These are phyloP conservation scores for Echiichthys vipera DNA, from an alignment of 2,797 vertebrate genomes.

Conservation along the genomic window DNA sequence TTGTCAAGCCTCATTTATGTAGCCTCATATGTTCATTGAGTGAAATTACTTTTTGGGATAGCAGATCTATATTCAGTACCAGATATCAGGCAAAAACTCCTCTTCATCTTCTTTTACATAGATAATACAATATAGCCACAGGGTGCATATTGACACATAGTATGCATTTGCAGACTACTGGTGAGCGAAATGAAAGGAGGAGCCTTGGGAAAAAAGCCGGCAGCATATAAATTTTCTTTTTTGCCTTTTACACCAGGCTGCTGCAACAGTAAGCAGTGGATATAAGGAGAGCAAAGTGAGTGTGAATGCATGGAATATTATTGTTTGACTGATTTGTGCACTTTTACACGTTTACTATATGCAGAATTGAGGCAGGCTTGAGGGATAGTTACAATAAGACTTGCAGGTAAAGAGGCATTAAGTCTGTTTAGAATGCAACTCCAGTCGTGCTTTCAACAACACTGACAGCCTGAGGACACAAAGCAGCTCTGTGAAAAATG, in stretches of 20 bases:
- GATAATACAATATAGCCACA: neutral
- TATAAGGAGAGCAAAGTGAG: neutral
- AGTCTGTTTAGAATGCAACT: constrained; percentile 72
- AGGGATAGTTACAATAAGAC: constrained; percentile 19
- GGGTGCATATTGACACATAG: constrained; percentile 2
- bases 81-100: neutral
- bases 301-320: neutral
- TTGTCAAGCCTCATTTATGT: neutral
- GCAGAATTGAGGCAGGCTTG: neutral
- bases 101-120: neutral
- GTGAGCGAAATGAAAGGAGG: constrained; percentile 1
- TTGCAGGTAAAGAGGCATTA: constrained; percentile 60
- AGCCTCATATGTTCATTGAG: neutral
- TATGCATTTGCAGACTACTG: neutral
- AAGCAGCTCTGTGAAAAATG: constrained; percentile 64
- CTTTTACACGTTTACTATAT: constrained; percentile 20
- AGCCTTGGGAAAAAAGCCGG: neutral
- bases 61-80: neutral
- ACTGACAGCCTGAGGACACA: constrained; percentile 77
- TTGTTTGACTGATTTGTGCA: neutral
- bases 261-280: constrained; percentile 6
- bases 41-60: neutral
- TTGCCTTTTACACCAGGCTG: neutral
- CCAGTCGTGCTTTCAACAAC: constrained; percentile 66
- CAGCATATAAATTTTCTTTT: constrained; percentile 1